Conservation (phyloP, 2,888 invertebrate species). For the Volucella inflata region DNA sequence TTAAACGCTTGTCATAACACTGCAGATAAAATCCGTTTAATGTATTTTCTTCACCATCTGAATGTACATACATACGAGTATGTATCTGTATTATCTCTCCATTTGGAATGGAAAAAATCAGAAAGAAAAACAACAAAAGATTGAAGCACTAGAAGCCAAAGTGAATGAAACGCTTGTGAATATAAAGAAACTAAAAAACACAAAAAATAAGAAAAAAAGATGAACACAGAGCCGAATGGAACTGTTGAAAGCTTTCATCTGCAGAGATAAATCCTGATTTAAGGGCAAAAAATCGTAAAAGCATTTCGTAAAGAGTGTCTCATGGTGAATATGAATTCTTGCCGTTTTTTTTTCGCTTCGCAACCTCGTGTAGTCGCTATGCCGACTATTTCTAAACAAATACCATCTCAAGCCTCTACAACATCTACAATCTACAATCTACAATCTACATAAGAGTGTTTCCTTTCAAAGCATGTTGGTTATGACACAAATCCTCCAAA, state of each 20-base stretch:
- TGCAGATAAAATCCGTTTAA: conserved; percentile 32
- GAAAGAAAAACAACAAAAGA: conserved; percentile 7
- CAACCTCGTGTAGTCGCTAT: conserved; percentile 15
- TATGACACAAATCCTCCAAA: conserved; percentile 26
- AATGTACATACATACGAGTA: conserved; percentile 12
- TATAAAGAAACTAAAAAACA: conserved; percentile 22
- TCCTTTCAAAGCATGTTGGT: conserved; percentile 8
- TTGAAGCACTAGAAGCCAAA: conserved; percentile 25
- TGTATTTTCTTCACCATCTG: conserved; percentile 37
- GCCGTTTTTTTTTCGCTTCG: conserved; percentile 8
- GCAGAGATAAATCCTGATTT: conserved; percentile 61
- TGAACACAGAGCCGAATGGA: conserved; percentile 19
- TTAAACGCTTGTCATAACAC: conserved; percentile 37
- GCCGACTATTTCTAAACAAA: conserved; percentile 20
- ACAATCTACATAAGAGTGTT: background rate
- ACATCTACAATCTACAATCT: background rate
- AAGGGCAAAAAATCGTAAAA: conserved; percentile 37
- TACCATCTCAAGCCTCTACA: conserved; percentile 21
- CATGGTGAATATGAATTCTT: conserved; percentile 25
- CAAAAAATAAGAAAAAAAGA: conserved; percentile 8
- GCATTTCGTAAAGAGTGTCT: conserved; percentile 44
- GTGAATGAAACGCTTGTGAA: conserved; percentile 43
- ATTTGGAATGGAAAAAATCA: too few species aligned
- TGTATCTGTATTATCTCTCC: conserved; percentile 13
- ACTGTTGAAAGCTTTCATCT: conserved; percentile 55